Conservation (phyloP, 2,888 invertebrate genomes). For the Lomographa bimaculata region DNA sequence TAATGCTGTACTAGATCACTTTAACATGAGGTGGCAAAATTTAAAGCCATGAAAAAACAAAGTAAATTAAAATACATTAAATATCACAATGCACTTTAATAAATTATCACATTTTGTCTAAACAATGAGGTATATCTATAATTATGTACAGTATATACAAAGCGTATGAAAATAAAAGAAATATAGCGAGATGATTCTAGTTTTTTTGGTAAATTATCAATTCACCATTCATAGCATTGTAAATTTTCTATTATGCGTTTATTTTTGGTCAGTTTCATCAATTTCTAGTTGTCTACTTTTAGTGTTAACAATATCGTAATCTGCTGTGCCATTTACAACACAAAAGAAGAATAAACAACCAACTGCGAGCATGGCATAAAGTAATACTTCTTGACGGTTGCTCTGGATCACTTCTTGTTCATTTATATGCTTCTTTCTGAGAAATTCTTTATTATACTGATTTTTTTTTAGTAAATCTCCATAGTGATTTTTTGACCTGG, state of each 20-base stretch:
- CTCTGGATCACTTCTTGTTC: conserved; percentile 29
- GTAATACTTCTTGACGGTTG: conserved; percentile 49
- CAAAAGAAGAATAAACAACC: conserved; percentile 46
- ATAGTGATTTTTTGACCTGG: conserved; percentile 81
- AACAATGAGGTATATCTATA: conserved; percentile 31
- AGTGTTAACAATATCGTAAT: too few species aligned
- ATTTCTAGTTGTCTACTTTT: too few species aligned
- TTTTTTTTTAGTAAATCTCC: conserved; percentile 58
- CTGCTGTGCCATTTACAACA: conserved; percentile 47
- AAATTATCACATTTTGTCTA: conserved; percentile 45
- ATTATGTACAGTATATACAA: conserved; percentile 62
- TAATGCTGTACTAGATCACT: too few species aligned
- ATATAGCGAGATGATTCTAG: conserved; percentile 19
- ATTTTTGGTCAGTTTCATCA: conserved; percentile 12
- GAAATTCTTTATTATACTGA: conserved; percentile 50
- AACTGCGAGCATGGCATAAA: conserved; percentile 49
- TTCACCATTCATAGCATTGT: too few species aligned
- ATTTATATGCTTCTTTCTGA: conserved; percentile 41
- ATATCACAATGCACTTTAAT: conserved; percentile 28
- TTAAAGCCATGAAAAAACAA: too few species aligned
- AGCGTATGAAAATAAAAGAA: conserved; percentile 33
- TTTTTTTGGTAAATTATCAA: conserved; percentile 20
- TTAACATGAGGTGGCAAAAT: too few species aligned
- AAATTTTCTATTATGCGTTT: too few species aligned
- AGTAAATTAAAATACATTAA: too few species aligned